Evolutionary conservation across 2,888 invertebrate species (phyloP), one percentile per base, ranked within the genome.

Genomic region (Hyalella azteca): DNA sequence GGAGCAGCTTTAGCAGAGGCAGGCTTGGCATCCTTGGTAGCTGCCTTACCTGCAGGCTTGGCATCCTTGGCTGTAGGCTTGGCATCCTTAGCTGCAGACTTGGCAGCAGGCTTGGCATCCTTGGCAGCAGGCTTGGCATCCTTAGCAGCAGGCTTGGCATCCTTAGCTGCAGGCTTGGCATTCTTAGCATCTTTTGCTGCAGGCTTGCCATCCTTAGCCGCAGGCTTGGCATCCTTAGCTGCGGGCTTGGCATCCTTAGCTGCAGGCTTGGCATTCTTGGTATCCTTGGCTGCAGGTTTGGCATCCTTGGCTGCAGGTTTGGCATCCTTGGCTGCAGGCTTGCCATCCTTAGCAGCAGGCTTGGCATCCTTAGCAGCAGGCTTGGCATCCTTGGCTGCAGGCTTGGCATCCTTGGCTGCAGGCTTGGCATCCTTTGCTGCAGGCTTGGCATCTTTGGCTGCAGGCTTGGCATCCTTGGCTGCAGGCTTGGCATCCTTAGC

Each of bases 401-500:
- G 59, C 15, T 45, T 45, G 45, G 11, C 15, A 45, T 45, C 45
- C 45, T 45, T 45, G 15, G 45, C 45, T 45, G 45, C 45, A 45
- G 45, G 45, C 45, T 45, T 45, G 45, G 11, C 15, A 59, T 19
- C 59, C n/a, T 59, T 59, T 7, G 59, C 59, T 13, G 59, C 22
- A 13, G 59, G 22, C n/a, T 59, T 59, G n/a, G n/a, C n/a, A 59
- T 59, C 59, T 22, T 59, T 59, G 59, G 59, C n/a, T 9, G n/a
- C 29, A 9, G n/a, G n/a, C 22, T 59, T 29, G 11, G 59, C 59
- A 29, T 19, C n/a, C 29, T 59, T 59, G 9, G 11, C 59, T 13
- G 59, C 59, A 59, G 59, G 59, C 59, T 59, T 59, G n/a, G n/a
- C n/a, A 59, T 59, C 59, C n/a, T 59, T 59, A 59, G 59, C 59